A percentile compares a stretch with the other conserved stretches of the same genome.
Conservation (phyloP, 2,888 invertebrate species). For the Marasmarcha lunaedactyla region DNA sequence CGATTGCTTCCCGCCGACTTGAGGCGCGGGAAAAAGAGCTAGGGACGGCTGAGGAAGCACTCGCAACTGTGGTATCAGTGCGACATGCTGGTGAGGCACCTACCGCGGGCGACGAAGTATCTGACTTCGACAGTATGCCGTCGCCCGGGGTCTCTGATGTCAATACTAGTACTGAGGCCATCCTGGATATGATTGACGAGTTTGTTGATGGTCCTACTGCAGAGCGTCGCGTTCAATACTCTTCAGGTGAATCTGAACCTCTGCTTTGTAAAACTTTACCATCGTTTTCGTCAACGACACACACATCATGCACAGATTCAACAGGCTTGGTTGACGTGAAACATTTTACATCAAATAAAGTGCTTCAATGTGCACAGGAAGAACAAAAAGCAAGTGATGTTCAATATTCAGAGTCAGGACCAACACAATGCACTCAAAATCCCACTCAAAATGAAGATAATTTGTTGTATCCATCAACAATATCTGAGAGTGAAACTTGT, state of each 20-base stretch:
- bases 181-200: conserved; percentile 66
- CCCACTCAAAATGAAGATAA: too few relatives aligned
- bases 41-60: conserved; percentile 29
- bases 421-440: too few relatives aligned
- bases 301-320: too few relatives aligned
- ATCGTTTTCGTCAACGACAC: not conserved
- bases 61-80: not conserved
- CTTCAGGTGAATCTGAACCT: conserved; percentile 15
- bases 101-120: conserved; percentile 57
- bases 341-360: too few relatives aligned
- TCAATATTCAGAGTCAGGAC: too few relatives aligned
- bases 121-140: conserved; percentile 58
- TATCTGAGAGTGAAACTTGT: conserved; percentile 13
- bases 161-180: conserved; percentile 64
- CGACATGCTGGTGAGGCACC: conserved; percentile 31
- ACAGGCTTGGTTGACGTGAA: too few relatives aligned
- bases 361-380: too few relatives aligned
- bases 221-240: conserved; percentile 32
- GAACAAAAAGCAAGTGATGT: too few relatives aligned
- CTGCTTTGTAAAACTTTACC: conserved; percentile 9
- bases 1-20: conserved; percentile 64
- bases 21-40: conserved; percentile 66
- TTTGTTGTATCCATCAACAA: too few relatives aligned
- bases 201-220: conserved; percentile 60
- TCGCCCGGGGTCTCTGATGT: conserved; percentile 57